These are phyloP conservation scores for Channa maculata DNA, from an alignment of 2,113 vertebrate species.

Conservation along the genomic window DNA sequence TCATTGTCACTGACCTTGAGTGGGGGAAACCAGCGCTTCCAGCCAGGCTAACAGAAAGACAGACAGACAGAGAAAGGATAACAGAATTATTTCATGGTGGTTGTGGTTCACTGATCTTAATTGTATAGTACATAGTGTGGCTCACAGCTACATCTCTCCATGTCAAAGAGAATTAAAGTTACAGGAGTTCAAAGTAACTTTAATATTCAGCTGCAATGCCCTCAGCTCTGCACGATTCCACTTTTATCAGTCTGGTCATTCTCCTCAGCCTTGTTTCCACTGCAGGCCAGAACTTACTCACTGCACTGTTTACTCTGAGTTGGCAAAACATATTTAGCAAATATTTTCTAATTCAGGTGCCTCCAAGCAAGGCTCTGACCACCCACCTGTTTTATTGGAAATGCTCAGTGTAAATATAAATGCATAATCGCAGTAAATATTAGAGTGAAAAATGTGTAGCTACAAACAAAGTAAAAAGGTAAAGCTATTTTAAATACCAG, in stretches of 20 bases:
- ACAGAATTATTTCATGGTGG: constrained; percentile 47
- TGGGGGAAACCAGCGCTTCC: constrained; percentile 16
- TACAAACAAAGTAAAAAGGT: no score
- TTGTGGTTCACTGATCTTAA: constrained; percentile 63
- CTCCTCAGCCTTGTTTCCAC: constrained; percentile 19
- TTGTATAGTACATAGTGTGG: constrained; percentile 55
- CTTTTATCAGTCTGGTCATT: constrained; percentile 32
- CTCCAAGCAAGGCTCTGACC: not conserved
- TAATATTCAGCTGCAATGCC: constrained; percentile 40
- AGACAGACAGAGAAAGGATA: constrained; percentile 15
- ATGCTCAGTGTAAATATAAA: not conserved
- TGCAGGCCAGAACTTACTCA: constrained; percentile 29
- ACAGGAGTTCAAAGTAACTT: constrained; percentile 61
- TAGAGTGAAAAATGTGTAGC: no score
- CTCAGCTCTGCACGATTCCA: constrained; percentile 37
- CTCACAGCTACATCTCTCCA: constrained; percentile 68
- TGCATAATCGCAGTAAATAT: no score
- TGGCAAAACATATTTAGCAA: constrained; percentile 18
- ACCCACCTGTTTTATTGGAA: constrained; percentile 21
- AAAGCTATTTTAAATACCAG: no score
- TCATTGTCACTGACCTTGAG: constrained; percentile 54
- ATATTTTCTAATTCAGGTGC: constrained; percentile 25
- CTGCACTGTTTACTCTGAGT: constrained; percentile 39
- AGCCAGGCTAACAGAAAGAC: constrained; percentile 41
- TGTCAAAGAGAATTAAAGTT: constrained; percentile 75